Base-by-base conservation (phyloP, 2,888 invertebrate genomes). In the Synergus laeviventris region DNA sequence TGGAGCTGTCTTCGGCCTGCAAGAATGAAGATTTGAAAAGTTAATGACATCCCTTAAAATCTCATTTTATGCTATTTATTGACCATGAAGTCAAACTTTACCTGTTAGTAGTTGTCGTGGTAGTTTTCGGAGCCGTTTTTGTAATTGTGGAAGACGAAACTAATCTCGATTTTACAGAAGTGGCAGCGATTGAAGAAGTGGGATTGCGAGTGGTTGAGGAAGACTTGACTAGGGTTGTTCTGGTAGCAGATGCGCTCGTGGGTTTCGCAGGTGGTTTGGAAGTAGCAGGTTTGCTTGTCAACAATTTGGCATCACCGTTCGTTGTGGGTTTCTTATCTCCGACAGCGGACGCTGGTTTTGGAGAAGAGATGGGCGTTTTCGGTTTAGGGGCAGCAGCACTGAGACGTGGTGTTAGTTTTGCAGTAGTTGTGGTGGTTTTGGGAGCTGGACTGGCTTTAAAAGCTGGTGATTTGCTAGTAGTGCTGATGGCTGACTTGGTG, bases 261-360 rank as follows among this genome's bases (percentile, higher is more conserved):
- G 85, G 76, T 81, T 87, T 89, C 0, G 83, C 74, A 21, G 84
- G 49, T 42, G 86, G 56, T 64, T 83, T 85, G 9, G 79, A 45
- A 16, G 76, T 73, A 9, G 79, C 76, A 7, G 83, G 21, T 36
- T 81, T 80, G 77, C 81, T 87, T 14, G 83, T 82, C 4, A 84
- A 78, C 9, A 89, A 87, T 85, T 93, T 93, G 1, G 89, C 91
- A 73, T 94, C 94, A 14, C 94, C 94, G 84, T 94, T 94, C 2
- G 92, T 86, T 11, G 93, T 87, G 0, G 93, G 91, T 86, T 93
- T 93, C 86, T 92, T 93, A 38, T 93, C 93, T 0, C 86, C 56
- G 45, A 84, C 49, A 36, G 86, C 73, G 1, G 84, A 76, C 78
- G 12, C 80, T 77, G 49, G 85, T 79, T 61, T 84, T 82, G 7